Evolutionary conservation across 2,797 vertebrate species (phyloP), one percentile per base, ranked within the genome.

Genomic region (Pangasius macronema): DNA sequence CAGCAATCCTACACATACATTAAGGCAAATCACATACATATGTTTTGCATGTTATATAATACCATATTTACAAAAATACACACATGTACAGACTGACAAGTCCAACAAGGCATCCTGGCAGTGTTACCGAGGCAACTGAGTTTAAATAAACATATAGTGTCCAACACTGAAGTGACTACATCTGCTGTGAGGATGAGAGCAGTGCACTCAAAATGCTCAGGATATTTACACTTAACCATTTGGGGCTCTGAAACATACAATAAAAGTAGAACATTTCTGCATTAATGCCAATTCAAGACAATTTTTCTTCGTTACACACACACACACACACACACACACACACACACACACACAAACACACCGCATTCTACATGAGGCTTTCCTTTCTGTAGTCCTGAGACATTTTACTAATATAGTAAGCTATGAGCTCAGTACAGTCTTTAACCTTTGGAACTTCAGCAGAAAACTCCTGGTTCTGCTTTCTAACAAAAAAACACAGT

Each of bases 121-220:
- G 59, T 65, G 80, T 84, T 84, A 73, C 39, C 11, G 13, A 49
- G 59, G 80, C 42, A 82, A 30, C 80, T 0, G 59, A 65, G 80
- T 30, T 46, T 30, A 82, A 82, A 49, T 82, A 82, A 82, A 82
- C 80, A 82, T 24, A 81, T 36, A 18, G 24, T 80, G 11, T 82
- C 59, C 27, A 63, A 42, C 51, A 73, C 33, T n/a, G 51, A 84
- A 67, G 83, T 39, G 67, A 70, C 51, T 72, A 39, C 46, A 72
- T 72, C 83, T 72, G 65, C 67, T 72, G 53, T 42, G 30, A 39
- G 49, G 20, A 73, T 72, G 67, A 70, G 51, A 55, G 33, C 30
- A 36, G 63, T 0, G 46, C 27, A 53, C 53, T 39, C 22, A 2
- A 39, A 63, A 46, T 39, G 55, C n/a, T 27, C 53, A 59, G 53